phyloP scores from a whole-genome alignment of 1,140 invertebrate genomes.

The Brachionus koreanus region DNA sequence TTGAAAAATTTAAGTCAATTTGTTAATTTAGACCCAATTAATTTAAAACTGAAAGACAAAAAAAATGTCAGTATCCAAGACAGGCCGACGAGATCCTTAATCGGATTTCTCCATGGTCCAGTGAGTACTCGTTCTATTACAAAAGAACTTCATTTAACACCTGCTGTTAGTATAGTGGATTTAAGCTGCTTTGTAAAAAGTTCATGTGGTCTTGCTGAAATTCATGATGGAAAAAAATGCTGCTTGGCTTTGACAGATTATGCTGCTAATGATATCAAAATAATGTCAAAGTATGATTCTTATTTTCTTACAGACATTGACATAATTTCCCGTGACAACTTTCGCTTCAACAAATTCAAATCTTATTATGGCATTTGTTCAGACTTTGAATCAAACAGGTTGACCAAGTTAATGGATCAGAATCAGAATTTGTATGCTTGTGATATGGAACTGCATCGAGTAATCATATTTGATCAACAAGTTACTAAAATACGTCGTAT shows the following conservation, averaged over 20 bases:
- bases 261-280: constrained; percentile 12
- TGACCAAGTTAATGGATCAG: not conserved
- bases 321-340: not conserved
- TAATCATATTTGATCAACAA: constrained; percentile 16
- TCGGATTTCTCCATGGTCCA: not conserved
- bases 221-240: not conserved
- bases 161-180: not conserved
- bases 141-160: not conserved
- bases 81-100: not conserved
- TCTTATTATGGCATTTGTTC: constrained; percentile 30
- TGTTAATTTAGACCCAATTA: not conserved
- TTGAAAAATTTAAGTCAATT: not conserved
- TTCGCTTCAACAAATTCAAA: constrained; percentile 19
- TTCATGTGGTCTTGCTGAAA: constrained; percentile 20
- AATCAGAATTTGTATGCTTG: constrained; percentile 17
- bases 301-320: not conserved
- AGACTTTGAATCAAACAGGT: not conserved
- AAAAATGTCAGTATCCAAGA: not conserved
- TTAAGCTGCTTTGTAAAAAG: constrained; percentile 21
- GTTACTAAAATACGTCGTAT: constrained; percentile 10
- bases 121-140: not conserved
- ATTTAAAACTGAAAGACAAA: not conserved
- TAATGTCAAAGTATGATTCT: not conserved
- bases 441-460: constrained; percentile 42
- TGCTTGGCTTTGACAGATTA: not conserved